A percentile compares a stretch with the other conserved stretches of the same genome.
Conservation (phyloP, 2,797 vertebrate genomes). For the Sebastes matsubarae region DNA sequence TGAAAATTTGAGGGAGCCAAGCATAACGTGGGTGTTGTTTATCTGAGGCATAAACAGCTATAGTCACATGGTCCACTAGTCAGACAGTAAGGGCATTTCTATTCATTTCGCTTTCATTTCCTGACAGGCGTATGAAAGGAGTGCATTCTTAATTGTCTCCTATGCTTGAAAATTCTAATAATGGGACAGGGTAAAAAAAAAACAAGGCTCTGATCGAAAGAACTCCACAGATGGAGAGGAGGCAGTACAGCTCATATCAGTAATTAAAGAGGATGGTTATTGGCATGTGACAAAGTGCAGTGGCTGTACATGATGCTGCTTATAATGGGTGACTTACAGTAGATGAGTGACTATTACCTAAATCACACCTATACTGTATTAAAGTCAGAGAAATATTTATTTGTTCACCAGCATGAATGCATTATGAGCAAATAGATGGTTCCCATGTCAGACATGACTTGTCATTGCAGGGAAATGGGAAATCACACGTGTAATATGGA, state of each 20-base stretch:
- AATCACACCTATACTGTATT: neutral
- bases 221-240: slow-evolving; percentile 22
- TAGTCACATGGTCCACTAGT: slow-evolving; percentile 56
- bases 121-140: slow-evolving; percentile 58
- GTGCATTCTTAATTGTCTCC: slow-evolving; percentile 36
- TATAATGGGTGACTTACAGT: neutral
- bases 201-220: slow-evolving; percentile 26
- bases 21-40: slow-evolving; percentile 45
- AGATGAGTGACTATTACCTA: neutral
- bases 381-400: neutral
- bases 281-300: neutral
- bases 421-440: neutral
- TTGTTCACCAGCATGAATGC: neutral
- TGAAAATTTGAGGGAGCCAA: slow-evolving; percentile 36
- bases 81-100: slow-evolving; percentile 46
- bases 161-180: slow-evolving; percentile 19
- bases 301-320: neutral
- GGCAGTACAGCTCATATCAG: neutral
- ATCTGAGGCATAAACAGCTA: slow-evolving; percentile 41
- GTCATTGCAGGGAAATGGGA: neutral
- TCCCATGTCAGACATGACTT: neutral
- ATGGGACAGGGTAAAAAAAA: slow-evolving; percentile 26
- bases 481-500: neutral
- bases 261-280: slow-evolving; percentile 21
- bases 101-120: slow-evolving; percentile 51